Base-by-base conservation (phyloP, 2,113 vertebrate genomes). In the Xiphophorus couchianus region DNA sequence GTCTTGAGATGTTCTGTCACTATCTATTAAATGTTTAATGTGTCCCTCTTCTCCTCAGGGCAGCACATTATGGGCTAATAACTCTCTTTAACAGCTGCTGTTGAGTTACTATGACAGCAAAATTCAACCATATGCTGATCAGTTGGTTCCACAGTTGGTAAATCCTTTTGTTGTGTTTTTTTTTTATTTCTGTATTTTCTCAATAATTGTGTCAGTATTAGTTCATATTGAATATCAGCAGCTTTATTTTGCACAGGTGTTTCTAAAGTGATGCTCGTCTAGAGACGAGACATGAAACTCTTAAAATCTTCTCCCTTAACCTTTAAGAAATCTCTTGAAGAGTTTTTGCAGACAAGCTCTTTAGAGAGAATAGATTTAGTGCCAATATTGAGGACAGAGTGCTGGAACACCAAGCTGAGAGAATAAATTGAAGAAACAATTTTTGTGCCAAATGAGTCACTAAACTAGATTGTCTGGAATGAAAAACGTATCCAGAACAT, bases 1-100 rank as follows among this genome's bases (percentile, higher is more conserved):
- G 61, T 83, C 35, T 63, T 63, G 63, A 76, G 31, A 44, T 60
- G 22, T 71, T 73, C 39, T 85, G 60, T 83, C 82, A 80, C 58
- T 63, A 28, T 67, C 31, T 58, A 30, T 86, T 63, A 69, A 29
- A 67, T 79, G 37, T 39, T 54, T 14, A 6, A 14, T 62, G 27
- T 80, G 19, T 67, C 60, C 35, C 64, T 58, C 17, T 29, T 25
- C 14, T 22, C 11, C 73, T 35, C 22, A 22, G 11, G 60, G 78
- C 73, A 63, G 62, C 51, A 51, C 65, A 66, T 63, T 60, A 42
- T 69, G 27, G 48, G 29, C 72, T 86, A 76, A 80, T 76, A 66
- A 72, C 68, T 61, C 33, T 29, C 8, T 66, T 80, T 73, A 66
- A 83, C 65, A 75, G 39, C 51, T 60, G 62, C 68, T 62, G 35